Conservation (phyloP, 2,113 vertebrate species). For the Cyanoderma ruficeps region DNA sequence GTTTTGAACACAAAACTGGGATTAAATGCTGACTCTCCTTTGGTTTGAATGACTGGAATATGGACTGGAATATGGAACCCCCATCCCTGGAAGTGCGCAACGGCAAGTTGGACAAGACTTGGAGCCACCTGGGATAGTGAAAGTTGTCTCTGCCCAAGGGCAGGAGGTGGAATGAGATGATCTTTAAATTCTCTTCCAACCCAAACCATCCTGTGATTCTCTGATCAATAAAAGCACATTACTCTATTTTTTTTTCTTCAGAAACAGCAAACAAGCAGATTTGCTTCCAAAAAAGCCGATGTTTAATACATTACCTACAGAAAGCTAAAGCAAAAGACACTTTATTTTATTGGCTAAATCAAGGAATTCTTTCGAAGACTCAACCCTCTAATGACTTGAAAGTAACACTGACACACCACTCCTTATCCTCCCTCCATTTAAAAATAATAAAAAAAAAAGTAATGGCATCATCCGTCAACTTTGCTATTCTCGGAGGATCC, state of each 20-base stretch:
- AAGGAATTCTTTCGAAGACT: constrained; percentile 4
- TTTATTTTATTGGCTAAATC: constrained; percentile 7
- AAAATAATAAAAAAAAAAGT: constrained; percentile 49
- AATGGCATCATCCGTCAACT: constrained; percentile 57
- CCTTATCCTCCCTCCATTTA: constrained; percentile 22
- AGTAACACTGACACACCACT: constrained; percentile 15
- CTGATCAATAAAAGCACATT: neutral
- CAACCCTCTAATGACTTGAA: constrained; percentile 13
- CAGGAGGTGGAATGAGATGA: neutral
- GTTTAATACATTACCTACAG: neutral
- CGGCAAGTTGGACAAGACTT: neutral
- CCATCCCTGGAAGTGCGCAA: neutral
- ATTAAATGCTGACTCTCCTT: neutral
- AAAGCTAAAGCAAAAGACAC: neutral
- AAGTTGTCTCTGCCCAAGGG: neutral
- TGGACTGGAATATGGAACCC: neutral
- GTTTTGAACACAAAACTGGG: neutral
- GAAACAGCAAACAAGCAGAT: neutral
- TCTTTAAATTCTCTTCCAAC: neutral
- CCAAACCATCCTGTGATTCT: neutral
- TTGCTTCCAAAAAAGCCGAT: neutral
- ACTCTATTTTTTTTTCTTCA: neutral
- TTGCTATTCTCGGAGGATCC: constrained; percentile 43
- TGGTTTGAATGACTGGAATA: neutral
- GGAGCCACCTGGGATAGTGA: neutral